Evolutionary conservation across 2,888 invertebrate species (phyloP), one percentile per base, ranked within the genome.

Genomic region (Eupithecia subumbrata): DNA sequence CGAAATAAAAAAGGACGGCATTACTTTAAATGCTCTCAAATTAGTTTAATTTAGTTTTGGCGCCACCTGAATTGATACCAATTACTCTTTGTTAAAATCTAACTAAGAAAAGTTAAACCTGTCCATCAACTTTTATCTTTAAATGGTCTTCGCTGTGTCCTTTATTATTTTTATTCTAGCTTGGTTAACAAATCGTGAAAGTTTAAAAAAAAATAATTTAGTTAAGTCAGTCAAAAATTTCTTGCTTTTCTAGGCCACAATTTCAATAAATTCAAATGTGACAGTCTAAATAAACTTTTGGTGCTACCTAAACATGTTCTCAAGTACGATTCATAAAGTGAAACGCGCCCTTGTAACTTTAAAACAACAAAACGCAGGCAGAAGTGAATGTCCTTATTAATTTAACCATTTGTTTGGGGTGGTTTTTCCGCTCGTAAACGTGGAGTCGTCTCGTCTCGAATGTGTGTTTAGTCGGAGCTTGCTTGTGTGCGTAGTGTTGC

Each of bases 361-460:
- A 87, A 85, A 82, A 84, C 85, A 85, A 75, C 73, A 73, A 71
- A 83, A 82, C 81, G 85, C 87, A 88, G 88, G 60, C 87, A 89
- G 86, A 90, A 91, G 89, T 88, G 89, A 90, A 90, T 87, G 89
- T 91, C 90, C 89, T 90, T 91, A 91, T 92, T 92, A 91, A 91
- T 92, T 91, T 90, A 91, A 88, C 89, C 90, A 89, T 92, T 93
- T 93, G 91, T 92, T 91, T 89, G 89, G 91, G 92, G 93, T 89
- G 89, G 91, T 89, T 92, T 92, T 92, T 92, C 90, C 90, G 89
- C 88, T 89, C 87, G 89, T 90, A 89, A 90, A 87, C 83, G 87
- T 86, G 86, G 85, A 84, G 85, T 81, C 87, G 92, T 93, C 93
- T 91, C 91, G 92, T 88, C 73, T 74, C 74, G 77, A 81, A 85